phyloP scores from a whole-genome alignment of 2,888 invertebrate species.

The Proisotoma minuta region DNA sequence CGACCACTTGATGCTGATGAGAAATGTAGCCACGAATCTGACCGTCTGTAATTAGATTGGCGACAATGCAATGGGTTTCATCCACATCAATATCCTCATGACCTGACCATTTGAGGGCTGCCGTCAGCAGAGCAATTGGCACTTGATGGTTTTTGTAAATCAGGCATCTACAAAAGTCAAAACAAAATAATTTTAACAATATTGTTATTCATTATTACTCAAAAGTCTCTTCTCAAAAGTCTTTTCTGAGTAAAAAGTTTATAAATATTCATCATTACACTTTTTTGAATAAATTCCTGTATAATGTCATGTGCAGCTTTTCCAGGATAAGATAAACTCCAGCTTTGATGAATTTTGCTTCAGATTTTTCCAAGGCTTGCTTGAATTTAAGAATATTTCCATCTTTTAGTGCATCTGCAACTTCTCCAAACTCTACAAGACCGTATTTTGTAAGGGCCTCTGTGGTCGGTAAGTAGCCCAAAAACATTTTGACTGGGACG shows the following conservation, averaged over 20 bases:
- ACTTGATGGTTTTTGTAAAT: constrained; percentile 68
- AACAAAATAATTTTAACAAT: constrained; percentile 7
- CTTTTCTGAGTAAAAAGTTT: too few species aligned
- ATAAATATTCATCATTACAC: constrained; percentile 57
- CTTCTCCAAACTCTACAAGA: constrained; percentile 81
- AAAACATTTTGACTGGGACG: constrained; percentile 93
- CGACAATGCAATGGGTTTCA: constrained; percentile 93
- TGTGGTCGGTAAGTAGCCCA: constrained; percentile 88
- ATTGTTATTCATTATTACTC: too few species aligned
- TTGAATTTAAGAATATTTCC: constrained; percentile 83
- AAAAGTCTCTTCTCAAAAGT: too few species aligned
- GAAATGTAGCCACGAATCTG: constrained; percentile 98
- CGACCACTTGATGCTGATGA: constrained; percentile 92
- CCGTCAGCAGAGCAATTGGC: constrained; percentile 75
- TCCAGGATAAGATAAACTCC: constrained; percentile 98
- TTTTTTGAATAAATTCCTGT: constrained; percentile 92
- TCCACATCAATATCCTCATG: constrained; percentile 80
- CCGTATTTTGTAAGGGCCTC: constrained; percentile 80
- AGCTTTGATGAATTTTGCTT: constrained; percentile 87
- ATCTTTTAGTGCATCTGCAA: constrained; percentile 80
- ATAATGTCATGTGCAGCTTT: constrained; percentile 89
- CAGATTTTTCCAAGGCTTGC: constrained; percentile 75
- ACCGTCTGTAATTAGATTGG: constrained; percentile 92
- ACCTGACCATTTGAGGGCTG: constrained; percentile 74
- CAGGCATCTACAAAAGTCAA: constrained; percentile 50